Evolutionary conservation across 2,888 invertebrate genomes (phyloP).

Genomic region (Lithophane leautieri): DNA sequence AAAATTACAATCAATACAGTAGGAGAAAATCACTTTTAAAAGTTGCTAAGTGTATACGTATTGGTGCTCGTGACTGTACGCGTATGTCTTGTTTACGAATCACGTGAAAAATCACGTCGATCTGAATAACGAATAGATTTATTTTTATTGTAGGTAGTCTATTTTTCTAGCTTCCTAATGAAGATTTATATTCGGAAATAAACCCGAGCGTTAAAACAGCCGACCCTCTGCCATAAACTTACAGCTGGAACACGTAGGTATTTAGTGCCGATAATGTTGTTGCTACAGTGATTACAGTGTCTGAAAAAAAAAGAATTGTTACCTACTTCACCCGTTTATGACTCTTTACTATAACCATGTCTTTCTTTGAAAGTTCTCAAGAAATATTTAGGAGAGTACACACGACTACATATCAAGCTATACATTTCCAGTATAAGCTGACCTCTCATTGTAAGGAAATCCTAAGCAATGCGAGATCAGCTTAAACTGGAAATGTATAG

Average conservation of each 20-base stretch:
- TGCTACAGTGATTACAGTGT: conserved; percentile 9
- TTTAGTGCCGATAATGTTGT: conserved; percentile 24
- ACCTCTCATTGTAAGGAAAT: too few species aligned
- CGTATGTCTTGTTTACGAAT: conserved; percentile 48
- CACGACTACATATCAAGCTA: too few species aligned
- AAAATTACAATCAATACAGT: too few species aligned
- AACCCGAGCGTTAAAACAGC: conserved; percentile 40
- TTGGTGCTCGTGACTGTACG: too few species aligned
- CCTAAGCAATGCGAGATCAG: too few species aligned
- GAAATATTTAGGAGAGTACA: not conserved
- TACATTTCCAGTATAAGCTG: too few species aligned
- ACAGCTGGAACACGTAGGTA: conserved; percentile 16
- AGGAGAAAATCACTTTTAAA: too few species aligned
- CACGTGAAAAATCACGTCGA: not conserved
- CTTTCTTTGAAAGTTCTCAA: not conserved
- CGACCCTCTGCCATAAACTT: conserved; percentile 32
- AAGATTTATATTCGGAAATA: conserved; percentile 52
- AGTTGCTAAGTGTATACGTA: too few species aligned
- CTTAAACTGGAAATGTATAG: too few species aligned
- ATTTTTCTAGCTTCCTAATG: conserved; percentile 41
- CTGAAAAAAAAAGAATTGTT: not conserved
- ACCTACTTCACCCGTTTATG: not conserved
- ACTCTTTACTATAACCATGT: not conserved
- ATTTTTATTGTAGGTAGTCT: conserved; percentile 33
- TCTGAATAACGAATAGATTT: conserved; percentile 9